Conservation (phyloP, 2,797 vertebrate species). For the Hypotaenidia okinawae region DNA sequence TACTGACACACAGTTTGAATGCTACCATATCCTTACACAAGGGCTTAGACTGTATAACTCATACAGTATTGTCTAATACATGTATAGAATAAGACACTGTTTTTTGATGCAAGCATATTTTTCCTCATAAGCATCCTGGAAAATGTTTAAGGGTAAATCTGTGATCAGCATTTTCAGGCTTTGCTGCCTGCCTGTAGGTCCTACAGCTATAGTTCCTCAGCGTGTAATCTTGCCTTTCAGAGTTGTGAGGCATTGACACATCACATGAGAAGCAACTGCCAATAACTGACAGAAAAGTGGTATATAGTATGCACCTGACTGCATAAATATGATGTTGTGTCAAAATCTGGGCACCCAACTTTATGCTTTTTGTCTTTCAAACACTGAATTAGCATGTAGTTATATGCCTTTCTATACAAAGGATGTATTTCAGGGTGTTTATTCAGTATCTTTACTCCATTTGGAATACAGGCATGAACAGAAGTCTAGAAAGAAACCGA, state of each 20-base stretch:
- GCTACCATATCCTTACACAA: background rate
- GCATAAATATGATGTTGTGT: background rate
- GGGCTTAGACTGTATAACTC: background rate
- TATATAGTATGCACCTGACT: background rate
- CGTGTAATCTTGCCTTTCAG: background rate
- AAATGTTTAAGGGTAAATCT: background rate
- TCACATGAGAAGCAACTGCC: background rate
- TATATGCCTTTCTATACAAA: background rate
- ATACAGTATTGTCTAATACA: background rate
- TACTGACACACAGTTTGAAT: background rate
- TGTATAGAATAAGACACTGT: background rate
- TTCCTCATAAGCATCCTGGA: background rate
- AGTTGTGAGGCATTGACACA: background rate
- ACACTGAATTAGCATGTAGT: background rate
- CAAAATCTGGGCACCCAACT: background rate
- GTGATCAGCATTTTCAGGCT: background rate
- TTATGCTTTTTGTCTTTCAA: background rate
- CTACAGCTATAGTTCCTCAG: background rate
- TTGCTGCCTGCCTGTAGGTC: background rate
- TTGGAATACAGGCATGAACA: background rate
- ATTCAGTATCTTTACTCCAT: background rate
- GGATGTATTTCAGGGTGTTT: background rate
- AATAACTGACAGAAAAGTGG: background rate
- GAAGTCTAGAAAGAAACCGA: background rate
- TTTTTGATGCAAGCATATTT: background rate